Evolutionary conservation across 2,797 vertebrate species (phyloP).

Genomic region (Serranus cabrilla): DNA sequence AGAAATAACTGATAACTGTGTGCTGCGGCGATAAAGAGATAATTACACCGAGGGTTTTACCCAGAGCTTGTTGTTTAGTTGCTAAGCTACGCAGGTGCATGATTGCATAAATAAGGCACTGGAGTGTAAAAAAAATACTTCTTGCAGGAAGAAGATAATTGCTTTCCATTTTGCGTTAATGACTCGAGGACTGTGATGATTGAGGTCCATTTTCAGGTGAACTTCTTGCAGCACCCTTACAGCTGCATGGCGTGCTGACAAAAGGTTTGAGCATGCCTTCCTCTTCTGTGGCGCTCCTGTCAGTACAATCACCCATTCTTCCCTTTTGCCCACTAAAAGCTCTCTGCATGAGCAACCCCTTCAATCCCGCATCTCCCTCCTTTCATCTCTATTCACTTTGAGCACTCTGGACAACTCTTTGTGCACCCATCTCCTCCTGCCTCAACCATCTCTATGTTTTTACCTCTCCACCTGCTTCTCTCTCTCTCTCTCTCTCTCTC

Average conservation of each 20-base stretch:
- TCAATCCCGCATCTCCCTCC: constrained; percentile 51
- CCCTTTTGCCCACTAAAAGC: constrained; percentile 63
- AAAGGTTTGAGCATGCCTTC: neutral
- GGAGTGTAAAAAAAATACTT: constrained; percentile 54
- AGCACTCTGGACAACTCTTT: constrained; percentile 51
- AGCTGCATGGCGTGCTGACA: neutral
- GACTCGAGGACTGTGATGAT: constrained; percentile 40
- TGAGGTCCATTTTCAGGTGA: constrained; percentile 49
- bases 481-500: constrained; percentile 1
- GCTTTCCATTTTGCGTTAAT: constrained; percentile 62
- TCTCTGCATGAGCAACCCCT: constrained; percentile 64
- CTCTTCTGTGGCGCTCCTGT: constrained; percentile 32
- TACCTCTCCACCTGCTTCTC: constrained; percentile 44
- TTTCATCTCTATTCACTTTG: constrained; percentile 57
- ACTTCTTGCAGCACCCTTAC: neutral
- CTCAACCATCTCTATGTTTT: constrained; percentile 36
- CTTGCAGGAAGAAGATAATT: constrained; percentile 63
- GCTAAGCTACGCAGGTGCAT: constrained; percentile 70
- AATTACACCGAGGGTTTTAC: constrained; percentile 66
- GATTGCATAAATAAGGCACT: constrained; percentile 57
- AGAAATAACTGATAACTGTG: constrained; percentile 52
- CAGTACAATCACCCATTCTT: constrained; percentile 53
- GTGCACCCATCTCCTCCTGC: constrained; percentile 34
- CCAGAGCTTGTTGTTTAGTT: constrained; percentile 68
- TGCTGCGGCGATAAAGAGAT: constrained; percentile 63